Conservation (phyloP, 2,888 invertebrate genomes). For the Apotomis capreana region DNA sequence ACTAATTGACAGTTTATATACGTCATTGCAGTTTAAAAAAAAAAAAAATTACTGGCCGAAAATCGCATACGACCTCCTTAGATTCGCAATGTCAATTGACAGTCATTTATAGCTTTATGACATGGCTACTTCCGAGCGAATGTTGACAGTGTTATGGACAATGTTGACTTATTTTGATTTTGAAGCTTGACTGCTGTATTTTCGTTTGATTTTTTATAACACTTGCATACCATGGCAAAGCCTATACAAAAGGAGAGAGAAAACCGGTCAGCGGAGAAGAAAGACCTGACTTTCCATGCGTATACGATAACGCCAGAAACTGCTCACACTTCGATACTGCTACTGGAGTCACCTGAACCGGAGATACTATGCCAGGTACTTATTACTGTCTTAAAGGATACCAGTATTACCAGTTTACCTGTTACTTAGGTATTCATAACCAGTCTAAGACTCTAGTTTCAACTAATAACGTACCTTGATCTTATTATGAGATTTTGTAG, state of each 20-base stretch:
- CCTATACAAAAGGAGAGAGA: conserved; percentile 75
- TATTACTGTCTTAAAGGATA: background rate
- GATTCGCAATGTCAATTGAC: background rate
- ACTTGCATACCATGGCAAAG: conserved; percentile 55
- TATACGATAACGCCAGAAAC: conserved; percentile 74
- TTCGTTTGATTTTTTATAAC: too few relatives aligned
- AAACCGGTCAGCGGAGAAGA: conserved; percentile 75
- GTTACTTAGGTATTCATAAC: too few relatives aligned
- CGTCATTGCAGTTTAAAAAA: conserved; percentile 7
- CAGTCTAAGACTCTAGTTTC: too few relatives aligned
- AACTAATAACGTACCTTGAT: too few relatives aligned
- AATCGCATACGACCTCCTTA: conserved; percentile 3
- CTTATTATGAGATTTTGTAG: too few relatives aligned
- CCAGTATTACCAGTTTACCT: too few relatives aligned
- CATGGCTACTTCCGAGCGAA: background rate
- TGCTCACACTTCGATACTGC: conserved; percentile 73
- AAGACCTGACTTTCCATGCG: conserved; percentile 70
- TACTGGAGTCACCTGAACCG: conserved; percentile 70
- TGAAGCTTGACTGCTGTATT: background rate
- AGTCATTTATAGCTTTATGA: background rate
- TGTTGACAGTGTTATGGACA: too few relatives aligned
- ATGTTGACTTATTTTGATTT: background rate
- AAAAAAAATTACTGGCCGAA: background rate
- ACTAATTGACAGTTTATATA: conserved; percentile 29
- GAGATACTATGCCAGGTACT: conserved; percentile 77